Conservation (phyloP, 2,888 invertebrate species). For the Caenorhabditis angaria region DNA sequence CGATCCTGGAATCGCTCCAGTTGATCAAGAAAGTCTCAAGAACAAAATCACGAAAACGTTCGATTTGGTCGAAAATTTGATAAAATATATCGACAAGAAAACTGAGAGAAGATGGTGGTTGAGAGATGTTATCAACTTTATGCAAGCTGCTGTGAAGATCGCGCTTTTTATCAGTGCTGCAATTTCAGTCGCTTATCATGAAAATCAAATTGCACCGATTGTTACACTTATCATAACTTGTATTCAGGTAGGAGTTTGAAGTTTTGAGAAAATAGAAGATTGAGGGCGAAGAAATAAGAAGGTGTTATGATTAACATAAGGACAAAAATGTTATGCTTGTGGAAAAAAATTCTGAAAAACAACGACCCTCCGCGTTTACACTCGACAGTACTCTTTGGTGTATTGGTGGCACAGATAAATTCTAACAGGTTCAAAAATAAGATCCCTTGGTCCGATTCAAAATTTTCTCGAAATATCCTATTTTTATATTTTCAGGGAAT, state of each 20-base stretch:
- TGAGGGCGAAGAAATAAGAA: too few relatives aligned
- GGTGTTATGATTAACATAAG: too few relatives aligned
- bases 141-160: conserved; percentile 56
- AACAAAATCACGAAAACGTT: conserved; percentile 51
- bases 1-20: neutral
- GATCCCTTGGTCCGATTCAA: too few relatives aligned
- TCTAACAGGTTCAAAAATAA: too few relatives aligned
- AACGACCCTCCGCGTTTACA: too few relatives aligned
- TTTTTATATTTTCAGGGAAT: conserved; percentile 46
- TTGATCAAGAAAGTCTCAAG: conserved; percentile 31
- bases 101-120: conserved; percentile 61
- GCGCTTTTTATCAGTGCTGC: conserved; percentile 58
- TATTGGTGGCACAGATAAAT: too few relatives aligned
- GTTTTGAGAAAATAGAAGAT: too few relatives aligned
- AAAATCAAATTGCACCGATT: conserved; percentile 53
- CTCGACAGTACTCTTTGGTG: too few relatives aligned
- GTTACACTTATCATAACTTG: conserved; percentile 55
- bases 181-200: conserved; percentile 58
- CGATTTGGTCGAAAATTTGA: conserved; percentile 51
- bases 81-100: conserved; percentile 60
- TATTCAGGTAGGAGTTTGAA: conserved; percentile 56
- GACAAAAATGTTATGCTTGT: neutral
- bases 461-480: neutral
- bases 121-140: conserved; percentile 57
- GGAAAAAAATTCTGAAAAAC: neutral